phyloP scores from a whole-genome alignment of 2,888 invertebrate species.

The Drosophila rellima region DNA sequence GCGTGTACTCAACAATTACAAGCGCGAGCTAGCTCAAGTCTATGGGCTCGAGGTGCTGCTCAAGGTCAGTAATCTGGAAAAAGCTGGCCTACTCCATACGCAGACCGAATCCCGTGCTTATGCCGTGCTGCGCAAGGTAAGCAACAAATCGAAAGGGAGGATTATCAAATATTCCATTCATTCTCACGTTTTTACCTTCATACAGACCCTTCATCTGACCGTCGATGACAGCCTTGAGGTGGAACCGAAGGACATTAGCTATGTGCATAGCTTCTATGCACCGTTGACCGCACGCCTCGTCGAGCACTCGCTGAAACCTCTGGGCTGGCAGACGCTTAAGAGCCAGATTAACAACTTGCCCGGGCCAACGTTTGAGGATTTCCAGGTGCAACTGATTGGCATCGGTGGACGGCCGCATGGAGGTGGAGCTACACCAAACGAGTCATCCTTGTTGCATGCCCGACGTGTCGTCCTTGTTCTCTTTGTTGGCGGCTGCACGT shows the following conservation, averaged over 20 bases:
- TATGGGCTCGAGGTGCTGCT: slow-evolving; percentile 95
- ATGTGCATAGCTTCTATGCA: slow-evolving; percentile 96
- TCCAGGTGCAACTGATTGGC: slow-evolving; percentile 87
- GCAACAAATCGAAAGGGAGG: background rate
- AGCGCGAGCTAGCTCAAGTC: slow-evolving; percentile 91
- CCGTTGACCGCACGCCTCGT: slow-evolving; percentile 95
- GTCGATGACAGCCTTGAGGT: slow-evolving; percentile 95
- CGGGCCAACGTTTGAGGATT: slow-evolving; percentile 89
- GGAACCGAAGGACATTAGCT: slow-evolving; percentile 94
- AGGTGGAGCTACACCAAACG: slow-evolving; percentile 88
- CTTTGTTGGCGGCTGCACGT: slow-evolving; percentile 98
- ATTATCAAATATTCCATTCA: no score
- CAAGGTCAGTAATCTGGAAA: slow-evolving; percentile 94
- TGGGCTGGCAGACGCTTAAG: slow-evolving; percentile 92
- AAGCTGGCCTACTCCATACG: slow-evolving; percentile 91
- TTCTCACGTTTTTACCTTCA: background rate
- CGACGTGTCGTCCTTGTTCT: slow-evolving; percentile 93
- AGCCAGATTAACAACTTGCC: slow-evolving; percentile 94
- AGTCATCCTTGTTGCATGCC: slow-evolving; percentile 86
- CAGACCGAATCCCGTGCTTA: slow-evolving; percentile 92
- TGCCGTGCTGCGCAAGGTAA: slow-evolving; percentile 91
- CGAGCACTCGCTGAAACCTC: slow-evolving; percentile 91
- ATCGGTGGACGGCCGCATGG: slow-evolving; percentile 87
- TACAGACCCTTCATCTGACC: slow-evolving; percentile 91
- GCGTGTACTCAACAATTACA: slow-evolving; percentile 91